Conservation (phyloP, 2,888 invertebrate genomes). For the Eupithecia centaureata region DNA sequence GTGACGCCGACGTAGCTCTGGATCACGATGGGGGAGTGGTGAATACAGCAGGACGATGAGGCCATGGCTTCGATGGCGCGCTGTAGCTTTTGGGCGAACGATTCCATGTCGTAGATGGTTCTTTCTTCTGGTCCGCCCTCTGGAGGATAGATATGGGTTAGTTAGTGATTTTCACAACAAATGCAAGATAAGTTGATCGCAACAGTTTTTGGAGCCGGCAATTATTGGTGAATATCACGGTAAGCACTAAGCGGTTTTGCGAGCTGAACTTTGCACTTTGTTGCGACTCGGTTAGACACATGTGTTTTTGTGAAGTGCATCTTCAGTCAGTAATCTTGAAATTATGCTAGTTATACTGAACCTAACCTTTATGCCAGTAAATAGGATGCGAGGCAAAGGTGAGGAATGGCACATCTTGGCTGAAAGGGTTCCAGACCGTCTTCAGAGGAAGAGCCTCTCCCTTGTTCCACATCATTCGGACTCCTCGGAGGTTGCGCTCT, state of each 20-base stretch:
- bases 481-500: conserved; percentile 88
- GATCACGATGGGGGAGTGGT: conserved; percentile 88
- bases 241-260: too few species aligned
- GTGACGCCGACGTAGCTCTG: conserved; percentile 92
- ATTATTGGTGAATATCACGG: too few species aligned
- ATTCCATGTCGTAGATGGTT: conserved; percentile 85
- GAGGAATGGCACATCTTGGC: conserved; percentile 89
- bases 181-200: not conserved
- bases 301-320: too few species aligned
- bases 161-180: not conserved
- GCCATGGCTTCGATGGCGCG: conserved; percentile 78
- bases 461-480: conserved; percentile 91
- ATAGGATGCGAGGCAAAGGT: conserved; percentile 93
- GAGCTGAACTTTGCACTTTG: too few species aligned
- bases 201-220: too few species aligned
- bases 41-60: conserved; percentile 80
- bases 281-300: too few species aligned
- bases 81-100: conserved; percentile 84
- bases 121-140: conserved; percentile 71
- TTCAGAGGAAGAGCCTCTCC: conserved; percentile 87
- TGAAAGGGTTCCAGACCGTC: conserved; percentile 94
- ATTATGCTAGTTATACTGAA: not conserved
- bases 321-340: too few species aligned
- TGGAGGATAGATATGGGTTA: conserved; percentile 37
- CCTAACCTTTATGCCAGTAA: conserved; percentile 87